Evolutionary conservation across 2,113 vertebrate species (phyloP), one percentile per base, ranked within the genome.

Genomic region (Spea multiplicata): DNA sequence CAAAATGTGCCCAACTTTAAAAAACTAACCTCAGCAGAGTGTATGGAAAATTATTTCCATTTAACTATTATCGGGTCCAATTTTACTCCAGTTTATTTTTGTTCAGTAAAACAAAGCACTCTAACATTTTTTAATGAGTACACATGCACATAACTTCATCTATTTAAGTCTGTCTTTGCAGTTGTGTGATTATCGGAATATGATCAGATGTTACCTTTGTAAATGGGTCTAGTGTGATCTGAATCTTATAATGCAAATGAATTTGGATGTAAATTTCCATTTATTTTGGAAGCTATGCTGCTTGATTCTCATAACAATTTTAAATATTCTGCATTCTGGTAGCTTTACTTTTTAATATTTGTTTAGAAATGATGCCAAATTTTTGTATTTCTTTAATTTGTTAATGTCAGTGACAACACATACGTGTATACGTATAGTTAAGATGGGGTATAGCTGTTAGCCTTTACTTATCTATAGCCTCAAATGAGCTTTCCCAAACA

Each of bases 331-430:
- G 89, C 88, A 91, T 92, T 89, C 71, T 93, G 92, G 91, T 91
- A 92, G 91, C 91, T 91, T 92, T 94, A 91, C 92, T 93, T 92
- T 94, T 93, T 93, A 92, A 90, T 93, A 92, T 94, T 93, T 93
- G 92, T 93, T 93, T 91, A 91, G 91, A 94, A 93, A 94, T 93
- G 89, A 93, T 93, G 92, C 92, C 93, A 93, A 93, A 93, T 91
- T 94, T 93, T 93, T 93, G 90, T 93, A 93, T 93, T 93, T 91
- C 91, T 92, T 93, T 92, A 93, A 94, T 92, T 91, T 93, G 91
- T 93, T 92, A 88, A 93, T 91, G 92, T 91, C 83, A 30, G 92
- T 93, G 91, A 52, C 66, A 62, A 44, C 55, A 61, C 46, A 71
- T 78, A 91, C 92, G 92, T 92, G 91, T 92, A 93, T 92, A 69